These are phyloP conservation scores for Ophraella communa DNA, from an alignment of 2,888 invertebrate species.

Conservation along the genomic window DNA sequence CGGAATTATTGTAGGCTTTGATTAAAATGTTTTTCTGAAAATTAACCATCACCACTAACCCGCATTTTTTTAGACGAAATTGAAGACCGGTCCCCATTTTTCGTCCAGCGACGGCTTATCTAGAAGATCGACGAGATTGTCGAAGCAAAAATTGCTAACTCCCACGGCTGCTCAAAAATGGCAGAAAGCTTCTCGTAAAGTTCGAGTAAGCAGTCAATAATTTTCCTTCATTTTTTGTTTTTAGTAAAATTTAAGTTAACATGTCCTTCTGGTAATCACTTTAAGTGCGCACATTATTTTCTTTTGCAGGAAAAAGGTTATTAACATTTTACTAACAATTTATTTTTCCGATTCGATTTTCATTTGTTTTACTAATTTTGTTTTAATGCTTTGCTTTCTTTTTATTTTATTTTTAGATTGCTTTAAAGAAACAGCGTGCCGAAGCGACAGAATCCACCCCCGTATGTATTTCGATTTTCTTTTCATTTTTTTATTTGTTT, in stretches of 20 bases:
- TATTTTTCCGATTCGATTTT: constrained; percentile 34
- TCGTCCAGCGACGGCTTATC: constrained; percentile 72
- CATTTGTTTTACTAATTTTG: constrained; percentile 42
- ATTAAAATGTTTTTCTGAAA: too few relatives aligned
- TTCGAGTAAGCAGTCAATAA: constrained; percentile 69
- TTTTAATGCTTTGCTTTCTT: constrained; percentile 58
- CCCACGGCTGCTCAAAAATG: constrained; percentile 63
- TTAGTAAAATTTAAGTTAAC: too few relatives aligned
- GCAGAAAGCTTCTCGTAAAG: constrained; percentile 75
- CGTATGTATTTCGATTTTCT: constrained; percentile 70
- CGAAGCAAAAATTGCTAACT: constrained; percentile 61
- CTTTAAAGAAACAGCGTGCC: constrained; percentile 46
- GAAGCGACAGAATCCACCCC: constrained; percentile 71
- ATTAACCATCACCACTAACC: constrained; percentile 32
- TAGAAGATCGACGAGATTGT: constrained; percentile 71
- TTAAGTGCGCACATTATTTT: background rate
- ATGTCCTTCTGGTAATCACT: too few relatives aligned
- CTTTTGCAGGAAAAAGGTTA: background rate
- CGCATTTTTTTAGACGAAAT: constrained; percentile 61
- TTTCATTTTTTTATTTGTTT: constrained; percentile 29
- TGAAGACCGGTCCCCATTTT: too few relatives aligned
- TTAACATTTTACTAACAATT: constrained; percentile 24
- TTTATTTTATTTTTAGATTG: constrained; percentile 47
- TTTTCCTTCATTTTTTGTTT: background rate
- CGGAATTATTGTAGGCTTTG: too few relatives aligned